phyloP scores from a whole-genome alignment of 2,113 vertebrate genomes.

The Ivindomyrus marchei region DNA sequence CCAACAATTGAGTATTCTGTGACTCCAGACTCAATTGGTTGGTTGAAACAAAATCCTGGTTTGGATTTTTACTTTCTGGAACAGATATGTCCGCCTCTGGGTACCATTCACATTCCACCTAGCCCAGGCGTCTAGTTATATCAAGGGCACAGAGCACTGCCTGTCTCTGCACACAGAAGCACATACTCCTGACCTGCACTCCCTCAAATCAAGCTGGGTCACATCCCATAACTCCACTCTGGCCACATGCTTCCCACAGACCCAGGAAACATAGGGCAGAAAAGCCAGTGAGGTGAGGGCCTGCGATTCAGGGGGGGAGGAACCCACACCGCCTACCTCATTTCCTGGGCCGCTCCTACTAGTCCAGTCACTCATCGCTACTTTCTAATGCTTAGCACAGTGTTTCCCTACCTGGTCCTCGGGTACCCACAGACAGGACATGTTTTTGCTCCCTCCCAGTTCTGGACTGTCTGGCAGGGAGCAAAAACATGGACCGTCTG shows the following conservation, averaged over 20 bases:
- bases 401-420: not conserved
- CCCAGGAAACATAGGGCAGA: not conserved
- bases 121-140: not conserved
- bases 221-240: not conserved
- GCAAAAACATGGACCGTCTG: not conserved
- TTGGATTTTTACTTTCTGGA: no score
- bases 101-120: not conserved
- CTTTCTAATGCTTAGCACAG: not conserved
- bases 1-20: no score
- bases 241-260: not conserved
- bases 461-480: not conserved
- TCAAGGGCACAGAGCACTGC: not conserved
- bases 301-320: not conserved
- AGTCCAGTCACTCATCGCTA: not conserved
- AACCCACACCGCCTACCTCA: not conserved
- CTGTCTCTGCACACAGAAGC: not conserved
- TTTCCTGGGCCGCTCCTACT: not conserved
- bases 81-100: no score
- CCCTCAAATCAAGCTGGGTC: not conserved
- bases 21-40: no score
- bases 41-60: no score
- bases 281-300: not conserved
- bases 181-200: not conserved
- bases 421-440: not conserved
- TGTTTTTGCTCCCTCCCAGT: not conserved